phyloP scores from a whole-genome alignment of 1,140 invertebrate species.

The Saccostrea echinata region DNA sequence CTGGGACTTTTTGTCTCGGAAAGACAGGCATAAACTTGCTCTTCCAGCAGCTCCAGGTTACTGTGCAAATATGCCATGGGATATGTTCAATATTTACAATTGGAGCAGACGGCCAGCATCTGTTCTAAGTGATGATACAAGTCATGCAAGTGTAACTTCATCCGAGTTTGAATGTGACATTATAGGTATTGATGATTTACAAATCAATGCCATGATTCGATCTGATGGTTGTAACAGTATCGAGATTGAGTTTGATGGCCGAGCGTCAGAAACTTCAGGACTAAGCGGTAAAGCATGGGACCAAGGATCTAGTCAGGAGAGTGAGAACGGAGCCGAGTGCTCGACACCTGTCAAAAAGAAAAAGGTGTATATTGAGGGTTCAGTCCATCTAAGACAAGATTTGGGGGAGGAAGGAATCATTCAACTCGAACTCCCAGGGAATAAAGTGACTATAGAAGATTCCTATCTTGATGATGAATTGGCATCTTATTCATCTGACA shows the following conservation, averaged over 20 bases:
- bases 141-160: constrained; percentile 51
- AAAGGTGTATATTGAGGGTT: constrained; percentile 51
- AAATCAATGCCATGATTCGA: constrained; percentile 72
- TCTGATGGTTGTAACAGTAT: constrained; percentile 73
- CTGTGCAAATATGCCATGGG: constrained; percentile 26
- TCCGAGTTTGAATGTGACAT: constrained; percentile 72
- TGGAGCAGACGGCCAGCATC: constrained; percentile 45
- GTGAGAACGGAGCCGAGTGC: background rate
- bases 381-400: constrained; percentile 69
- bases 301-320: background rate
- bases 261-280: constrained; percentile 31
- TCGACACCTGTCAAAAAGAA: background rate
- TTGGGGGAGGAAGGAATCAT: constrained; percentile 67
- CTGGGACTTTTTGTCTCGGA: background rate
- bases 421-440: constrained; percentile 69
- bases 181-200: constrained; percentile 73
- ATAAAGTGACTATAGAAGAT: constrained; percentile 68
- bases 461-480: constrained; percentile 61
- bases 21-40: constrained; percentile 14
- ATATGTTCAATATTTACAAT: constrained; percentile 21
- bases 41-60: background rate
- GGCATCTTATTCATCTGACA: constrained; percentile 62
- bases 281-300: constrained; percentile 6
- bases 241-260: constrained; percentile 70
- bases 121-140: constrained; percentile 47